Evolutionary conservation across 2,797 vertebrate genomes (phyloP), one percentile per base, ranked within the genome.

Genomic region (Diplodus puntazzo): DNA sequence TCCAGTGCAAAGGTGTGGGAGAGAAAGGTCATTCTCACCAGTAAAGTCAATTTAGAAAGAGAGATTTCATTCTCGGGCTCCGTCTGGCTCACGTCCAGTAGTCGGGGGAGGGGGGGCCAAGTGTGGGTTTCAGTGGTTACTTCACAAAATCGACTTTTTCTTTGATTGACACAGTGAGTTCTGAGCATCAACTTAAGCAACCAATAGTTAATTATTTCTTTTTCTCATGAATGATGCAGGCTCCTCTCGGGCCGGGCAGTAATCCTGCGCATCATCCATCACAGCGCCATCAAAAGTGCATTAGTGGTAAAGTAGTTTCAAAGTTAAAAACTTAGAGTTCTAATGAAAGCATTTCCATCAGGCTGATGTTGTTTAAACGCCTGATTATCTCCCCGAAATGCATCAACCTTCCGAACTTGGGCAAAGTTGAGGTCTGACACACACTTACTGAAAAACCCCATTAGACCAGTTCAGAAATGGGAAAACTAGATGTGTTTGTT

Each of bases 1-100:
- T 45, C 67, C 21, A 18, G 74, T 59, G 83, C 59, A 72, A 76
- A 84, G 73, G 81, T 87, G 85, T 72, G 65, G 65, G 85, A 84
- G 83, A 81, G 87, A 91, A 74, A 70, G 82, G 86, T 58, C 85
- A 84, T 87, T 90, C 83, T 90, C 89, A 81, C 74, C 77, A 86
- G 86, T 79, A 91, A 92, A 92, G 91, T 93, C 87, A 87, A 80
- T 86, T 82, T 72, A 84, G 63, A 87, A 77, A 82, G 84, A 78
- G 61, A 65, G 53, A 84, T 89, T 75, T 91, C 62, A 80, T 69
- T 65, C 77, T 77, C 73, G 62, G 70, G 57, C 75, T 84, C 77
- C 30, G 67, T 79, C 70, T 91, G 85, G 83, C 83, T 83, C 62
- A 3, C 73, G 66, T 74, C 83, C 83, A 89, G 61, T 67, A 79